A percentile compares a stretch with the other conserved stretches of the same genome.
Conservation (phyloP, 2,888 invertebrate species). For the Mactromeris polynyma region DNA sequence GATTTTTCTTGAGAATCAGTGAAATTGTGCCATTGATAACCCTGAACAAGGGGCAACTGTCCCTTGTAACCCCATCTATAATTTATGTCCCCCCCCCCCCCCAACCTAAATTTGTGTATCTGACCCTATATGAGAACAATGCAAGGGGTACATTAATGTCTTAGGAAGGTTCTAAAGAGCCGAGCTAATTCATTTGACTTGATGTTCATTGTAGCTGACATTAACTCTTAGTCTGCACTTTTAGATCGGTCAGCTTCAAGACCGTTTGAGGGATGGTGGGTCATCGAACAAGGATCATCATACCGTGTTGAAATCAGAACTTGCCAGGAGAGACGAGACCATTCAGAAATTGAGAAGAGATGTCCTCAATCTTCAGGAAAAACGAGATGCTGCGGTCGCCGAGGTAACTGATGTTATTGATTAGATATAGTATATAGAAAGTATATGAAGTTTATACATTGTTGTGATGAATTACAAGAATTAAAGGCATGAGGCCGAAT, state of each 20-base stretch:
- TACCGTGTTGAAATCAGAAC: constrained; percentile 84
- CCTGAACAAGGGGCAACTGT: too few relatives aligned
- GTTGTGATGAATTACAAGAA: neutral
- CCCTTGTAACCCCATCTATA: too few relatives aligned
- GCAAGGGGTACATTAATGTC: too few relatives aligned
- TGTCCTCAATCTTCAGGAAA: constrained; percentile 84
- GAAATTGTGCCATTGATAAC: too few relatives aligned
- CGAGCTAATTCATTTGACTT: too few relatives aligned
- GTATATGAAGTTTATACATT: neutral
- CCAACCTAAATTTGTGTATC: too few relatives aligned
- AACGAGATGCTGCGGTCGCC: constrained; percentile 82
- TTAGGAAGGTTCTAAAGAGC: too few relatives aligned
- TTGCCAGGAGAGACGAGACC: constrained; percentile 85
- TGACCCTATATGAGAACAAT: too few relatives aligned
- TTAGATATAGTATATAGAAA: constrained; percentile 2
- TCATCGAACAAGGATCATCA: constrained; percentile 83
- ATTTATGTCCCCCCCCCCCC: too few relatives aligned
- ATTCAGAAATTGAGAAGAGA: constrained; percentile 85
- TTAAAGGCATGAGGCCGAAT: neutral
- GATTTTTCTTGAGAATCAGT: too few relatives aligned
- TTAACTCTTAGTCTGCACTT: neutral
- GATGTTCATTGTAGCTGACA: too few relatives aligned
- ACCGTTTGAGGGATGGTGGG: constrained; percentile 82
- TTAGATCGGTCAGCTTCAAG: constrained; percentile 82
- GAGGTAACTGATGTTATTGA: constrained; percentile 77